Evolutionary conservation across 2,113 vertebrate species (phyloP).

Genomic region (Apteryx owenii): DNA sequence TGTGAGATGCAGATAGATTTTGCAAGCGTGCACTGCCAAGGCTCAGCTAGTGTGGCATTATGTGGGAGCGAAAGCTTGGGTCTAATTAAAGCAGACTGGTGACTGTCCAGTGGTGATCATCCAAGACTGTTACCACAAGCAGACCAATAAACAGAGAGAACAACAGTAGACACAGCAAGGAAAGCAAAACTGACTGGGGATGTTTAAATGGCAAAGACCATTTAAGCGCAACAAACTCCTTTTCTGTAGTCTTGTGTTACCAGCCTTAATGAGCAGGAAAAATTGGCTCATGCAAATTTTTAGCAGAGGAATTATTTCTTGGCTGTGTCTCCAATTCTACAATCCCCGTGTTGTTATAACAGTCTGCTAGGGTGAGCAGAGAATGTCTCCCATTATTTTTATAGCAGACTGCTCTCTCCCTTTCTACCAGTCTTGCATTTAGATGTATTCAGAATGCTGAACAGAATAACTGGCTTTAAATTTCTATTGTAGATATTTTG

Average conservation of each 20-base stretch:
- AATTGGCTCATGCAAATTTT: background rate
- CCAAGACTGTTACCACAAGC: background rate
- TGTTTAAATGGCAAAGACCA: background rate
- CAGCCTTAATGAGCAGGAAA: background rate
- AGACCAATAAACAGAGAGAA: background rate
- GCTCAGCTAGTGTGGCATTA: background rate
- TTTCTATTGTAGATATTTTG: background rate
- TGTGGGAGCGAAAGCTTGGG: background rate
- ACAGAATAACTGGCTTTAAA: background rate
- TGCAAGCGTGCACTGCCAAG: background rate
- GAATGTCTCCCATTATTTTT: background rate
- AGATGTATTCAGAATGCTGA: background rate
- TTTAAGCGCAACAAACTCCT: background rate
- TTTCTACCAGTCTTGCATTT: background rate
- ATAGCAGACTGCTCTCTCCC: background rate
- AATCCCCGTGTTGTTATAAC: background rate
- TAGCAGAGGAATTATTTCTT: background rate
- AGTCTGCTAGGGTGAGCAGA: background rate
- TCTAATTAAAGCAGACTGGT: background rate
- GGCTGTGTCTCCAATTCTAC: background rate
- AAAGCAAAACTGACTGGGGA: background rate
- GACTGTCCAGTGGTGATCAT: background rate
- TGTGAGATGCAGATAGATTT: background rate
- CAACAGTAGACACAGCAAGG: rapidly evolving
- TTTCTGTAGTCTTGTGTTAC: background rate